These are phyloP conservation scores for Falco rusticolus DNA, from an alignment of 2,797 vertebrate species.

Conservation along the genomic window DNA sequence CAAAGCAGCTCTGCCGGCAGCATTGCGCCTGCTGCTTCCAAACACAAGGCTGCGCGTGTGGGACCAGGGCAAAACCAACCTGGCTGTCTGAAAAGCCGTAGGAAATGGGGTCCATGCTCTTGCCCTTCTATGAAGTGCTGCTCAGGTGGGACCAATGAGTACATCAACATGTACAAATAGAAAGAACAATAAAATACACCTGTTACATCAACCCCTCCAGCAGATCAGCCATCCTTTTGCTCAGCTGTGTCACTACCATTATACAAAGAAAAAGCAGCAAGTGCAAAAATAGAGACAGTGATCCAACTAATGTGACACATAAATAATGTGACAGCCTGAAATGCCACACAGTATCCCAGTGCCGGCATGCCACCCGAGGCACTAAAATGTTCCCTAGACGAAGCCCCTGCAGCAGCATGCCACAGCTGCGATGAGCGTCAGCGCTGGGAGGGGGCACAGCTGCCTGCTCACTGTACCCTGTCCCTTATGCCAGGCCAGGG, in stretches of 20 bases:
- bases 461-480: rapidly evolving
- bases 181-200: neutral
- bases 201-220: neutral
- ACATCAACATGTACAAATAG: neutral
- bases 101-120: neutral
- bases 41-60: rapidly evolving
- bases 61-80: neutral
- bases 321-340: neutral
- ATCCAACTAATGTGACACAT: neutral
- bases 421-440: rapidly evolving
- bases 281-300: neutral
- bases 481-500: rapidly evolving
- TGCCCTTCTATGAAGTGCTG: neutral
- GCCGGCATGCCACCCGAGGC: neutral
- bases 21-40: neutral
- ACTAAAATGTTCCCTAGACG: rapidly evolving
- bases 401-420: neutral
- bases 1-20: neutral
- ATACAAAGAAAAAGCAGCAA: neutral
- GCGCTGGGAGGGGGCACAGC: neutral
- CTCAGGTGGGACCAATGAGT: neutral
- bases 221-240: neutral
- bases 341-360: neutral
- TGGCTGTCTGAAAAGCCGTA: rapidly evolving
- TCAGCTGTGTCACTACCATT: neutral